phyloP scores from a whole-genome alignment of 2,888 invertebrate species.

The Oxystoma pomonae region DNA sequence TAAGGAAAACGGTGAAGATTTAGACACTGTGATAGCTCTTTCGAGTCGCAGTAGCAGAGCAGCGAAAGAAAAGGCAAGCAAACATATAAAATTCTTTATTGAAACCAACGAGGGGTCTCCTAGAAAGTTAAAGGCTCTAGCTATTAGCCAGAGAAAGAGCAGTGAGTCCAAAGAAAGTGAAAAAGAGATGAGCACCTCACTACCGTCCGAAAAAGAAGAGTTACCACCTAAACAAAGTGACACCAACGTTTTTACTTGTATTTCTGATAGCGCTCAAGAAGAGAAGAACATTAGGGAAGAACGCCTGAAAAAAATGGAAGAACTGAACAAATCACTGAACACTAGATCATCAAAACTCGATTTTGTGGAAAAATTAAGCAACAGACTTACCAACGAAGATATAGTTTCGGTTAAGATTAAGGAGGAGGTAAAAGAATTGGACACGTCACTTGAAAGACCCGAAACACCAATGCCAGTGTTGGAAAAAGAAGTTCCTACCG shows the following conservation, averaged over 20 bases:
- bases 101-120: constrained; percentile 25
- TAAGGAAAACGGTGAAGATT: constrained; percentile 29
- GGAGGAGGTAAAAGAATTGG: constrained; percentile 27
- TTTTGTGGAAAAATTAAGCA: constrained; percentile 38
- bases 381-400: constrained; percentile 30
- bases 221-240: background rate
- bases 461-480: constrained; percentile 24
- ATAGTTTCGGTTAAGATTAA: constrained; percentile 22
- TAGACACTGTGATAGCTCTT: constrained; percentile 23
- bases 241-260: constrained; percentile 38
- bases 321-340: constrained; percentile 43
- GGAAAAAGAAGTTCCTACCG: constrained; percentile 17
- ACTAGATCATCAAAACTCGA: constrained; percentile 35
- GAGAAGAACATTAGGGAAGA: constrained; percentile 50
- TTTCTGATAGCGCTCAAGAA: constrained; percentile 45
- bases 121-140: constrained; percentile 11
- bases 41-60: constrained; percentile 33
- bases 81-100: constrained; percentile 29
- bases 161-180: constrained; percentile 4
- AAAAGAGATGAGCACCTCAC: background rate
- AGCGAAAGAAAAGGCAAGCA: constrained; percentile 33
- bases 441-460: constrained; percentile 6
- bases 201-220: background rate
- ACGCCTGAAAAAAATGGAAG: constrained; percentile 51
- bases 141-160: background rate